These are phyloP conservation scores for Tachycineta bicolor DNA, from an alignment of 2,113 vertebrate genomes.

Conservation along the genomic window DNA sequence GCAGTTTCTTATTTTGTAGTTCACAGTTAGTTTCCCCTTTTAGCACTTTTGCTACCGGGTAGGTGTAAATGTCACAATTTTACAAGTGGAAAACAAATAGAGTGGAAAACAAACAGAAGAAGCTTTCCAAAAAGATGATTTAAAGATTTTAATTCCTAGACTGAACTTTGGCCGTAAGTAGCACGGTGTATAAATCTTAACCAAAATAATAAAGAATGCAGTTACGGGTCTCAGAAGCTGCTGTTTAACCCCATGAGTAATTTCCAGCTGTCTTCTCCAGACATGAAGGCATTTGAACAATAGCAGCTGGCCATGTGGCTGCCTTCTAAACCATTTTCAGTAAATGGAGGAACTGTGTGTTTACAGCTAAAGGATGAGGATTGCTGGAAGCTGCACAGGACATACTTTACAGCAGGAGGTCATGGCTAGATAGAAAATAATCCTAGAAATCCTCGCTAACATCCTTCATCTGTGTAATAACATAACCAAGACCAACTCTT, in stretches of 20 bases:
- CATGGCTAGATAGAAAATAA: neutral
- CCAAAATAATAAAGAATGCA: neutral
- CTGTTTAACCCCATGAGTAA: neutral
- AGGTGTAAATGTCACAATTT: neutral
- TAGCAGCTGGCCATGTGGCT: constrained; percentile 39
- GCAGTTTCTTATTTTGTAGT: neutral
- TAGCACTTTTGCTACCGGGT: neutral
- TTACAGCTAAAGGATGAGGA: neutral
- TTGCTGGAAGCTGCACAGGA: neutral
- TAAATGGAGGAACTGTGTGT: neutral
- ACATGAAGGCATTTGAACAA: constrained; percentile 53
- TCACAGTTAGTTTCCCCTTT: neutral
- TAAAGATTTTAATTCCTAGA: neutral
- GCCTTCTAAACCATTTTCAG: constrained; percentile 40
- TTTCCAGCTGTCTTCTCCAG: constrained; percentile 65
- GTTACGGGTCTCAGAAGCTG: neutral
- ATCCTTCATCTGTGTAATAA: neutral
- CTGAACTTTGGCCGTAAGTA: neutral
- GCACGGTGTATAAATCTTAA: neutral
- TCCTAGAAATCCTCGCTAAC: constrained; percentile 20
- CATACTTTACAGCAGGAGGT: neutral
- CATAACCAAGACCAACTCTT: neutral
- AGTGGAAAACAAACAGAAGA: neutral
- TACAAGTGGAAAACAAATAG: neutral
- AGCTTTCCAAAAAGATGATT: neutral